A percentile compares a stretch with the other conserved stretches of the same genome.
Evolutionary conservation across 2,797 vertebrate species (phyloP).

Genomic region (Propithecus perrieri): DNA sequence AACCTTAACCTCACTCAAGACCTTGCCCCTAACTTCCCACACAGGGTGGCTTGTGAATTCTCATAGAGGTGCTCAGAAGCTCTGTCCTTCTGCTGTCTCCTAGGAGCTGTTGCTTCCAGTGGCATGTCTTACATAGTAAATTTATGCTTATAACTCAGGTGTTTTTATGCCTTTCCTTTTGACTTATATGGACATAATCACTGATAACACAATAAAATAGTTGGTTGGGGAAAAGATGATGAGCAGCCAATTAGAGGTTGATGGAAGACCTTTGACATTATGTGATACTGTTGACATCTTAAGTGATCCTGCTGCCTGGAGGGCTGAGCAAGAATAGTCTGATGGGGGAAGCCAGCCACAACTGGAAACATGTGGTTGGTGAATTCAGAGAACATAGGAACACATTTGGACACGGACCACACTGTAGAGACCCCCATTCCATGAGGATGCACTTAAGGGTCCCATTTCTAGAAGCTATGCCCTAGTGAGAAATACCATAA

Average conservation of each 20-base stretch:
- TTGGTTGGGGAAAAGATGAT: neutral
- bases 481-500: neutral
- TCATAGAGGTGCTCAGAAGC: neutral
- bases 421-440: neutral
- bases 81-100: neutral
- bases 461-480: neutral
- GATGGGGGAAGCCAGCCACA: neutral
- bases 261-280: neutral
- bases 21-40: neutral
- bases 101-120: neutral
- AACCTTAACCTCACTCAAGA: neutral
- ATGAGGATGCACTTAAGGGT: neutral
- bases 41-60: neutral
- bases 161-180: neutral
- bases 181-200: neutral
- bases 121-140: neutral
- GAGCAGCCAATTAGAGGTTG: neutral
- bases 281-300: neutral
- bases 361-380: neutral
- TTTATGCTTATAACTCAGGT: neutral
- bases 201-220: neutral
- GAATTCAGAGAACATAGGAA: neutral
- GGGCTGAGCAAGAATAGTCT: neutral
- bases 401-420: neutral
- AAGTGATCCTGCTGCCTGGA: neutral